Evolutionary conservation across 2,888 invertebrate species (phyloP).

Genomic region (Leucophora obtusa): DNA sequence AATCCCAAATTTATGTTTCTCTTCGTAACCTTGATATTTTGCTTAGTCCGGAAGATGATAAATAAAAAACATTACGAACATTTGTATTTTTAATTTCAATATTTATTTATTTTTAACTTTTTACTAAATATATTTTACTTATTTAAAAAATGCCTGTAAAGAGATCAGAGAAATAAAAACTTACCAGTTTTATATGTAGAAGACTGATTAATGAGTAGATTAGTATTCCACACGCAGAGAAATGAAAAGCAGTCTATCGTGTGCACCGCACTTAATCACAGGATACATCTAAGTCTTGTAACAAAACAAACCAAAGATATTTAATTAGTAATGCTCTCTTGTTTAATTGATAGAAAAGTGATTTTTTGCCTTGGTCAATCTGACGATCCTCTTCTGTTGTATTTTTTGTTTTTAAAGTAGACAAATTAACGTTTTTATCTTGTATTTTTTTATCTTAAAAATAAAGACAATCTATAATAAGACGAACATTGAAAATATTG

Average conservation of each 20-base stretch:
- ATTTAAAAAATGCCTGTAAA: not conserved
- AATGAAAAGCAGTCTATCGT: not conserved
- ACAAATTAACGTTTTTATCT: not conserved
- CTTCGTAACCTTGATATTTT: too few species aligned
- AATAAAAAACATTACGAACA: not conserved
- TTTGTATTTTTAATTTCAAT: not conserved
- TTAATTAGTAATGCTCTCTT: slow-evolving; percentile 37
- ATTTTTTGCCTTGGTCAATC: slow-evolving; percentile 20
- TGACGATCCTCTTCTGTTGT: not conserved
- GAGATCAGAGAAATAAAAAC: not conserved
- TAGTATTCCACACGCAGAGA: not conserved
- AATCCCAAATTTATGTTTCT: too few species aligned
- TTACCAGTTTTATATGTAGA: not conserved
- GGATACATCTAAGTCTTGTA: slow-evolving; percentile 49
- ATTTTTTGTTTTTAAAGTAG: not conserved
- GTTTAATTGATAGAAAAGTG: slow-evolving; percentile 15
- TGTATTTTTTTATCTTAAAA: not conserved
- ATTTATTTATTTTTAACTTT: not conserved
- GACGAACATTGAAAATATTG: not conserved
- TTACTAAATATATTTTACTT: not conserved
- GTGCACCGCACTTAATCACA: not conserved
- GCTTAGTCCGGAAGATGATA: too few species aligned
- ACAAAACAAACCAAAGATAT: slow-evolving; percentile 60
- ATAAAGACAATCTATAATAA: not conserved
- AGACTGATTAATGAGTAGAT: not conserved